phyloP scores from a whole-genome alignment of 2,113 vertebrate species.

The Tichodroma muraria region DNA sequence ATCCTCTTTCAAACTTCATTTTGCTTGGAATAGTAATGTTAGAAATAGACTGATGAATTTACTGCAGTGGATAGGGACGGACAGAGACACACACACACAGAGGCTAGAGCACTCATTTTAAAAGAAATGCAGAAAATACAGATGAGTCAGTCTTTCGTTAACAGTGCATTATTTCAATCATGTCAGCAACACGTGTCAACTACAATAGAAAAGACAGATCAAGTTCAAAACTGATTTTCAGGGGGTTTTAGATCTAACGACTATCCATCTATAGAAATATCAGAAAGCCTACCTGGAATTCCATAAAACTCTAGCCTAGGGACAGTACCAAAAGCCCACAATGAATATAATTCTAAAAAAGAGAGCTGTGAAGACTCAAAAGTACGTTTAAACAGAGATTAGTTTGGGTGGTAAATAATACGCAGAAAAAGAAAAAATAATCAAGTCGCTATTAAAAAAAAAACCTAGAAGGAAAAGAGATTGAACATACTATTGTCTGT shows the following conservation, averaged over 20 bases:
- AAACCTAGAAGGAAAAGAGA: not conserved
- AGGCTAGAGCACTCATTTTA: conserved; percentile 38
- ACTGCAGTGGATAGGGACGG: not conserved
- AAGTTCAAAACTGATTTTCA: conserved; percentile 29
- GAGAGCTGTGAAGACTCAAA: conserved; percentile 31
- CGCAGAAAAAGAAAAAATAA: not conserved
- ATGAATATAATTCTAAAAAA: conserved; percentile 28
- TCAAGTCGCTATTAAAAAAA: not conserved
- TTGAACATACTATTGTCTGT: not conserved
- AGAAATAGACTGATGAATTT: conserved; percentile 46
- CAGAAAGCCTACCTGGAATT: conserved; percentile 43
- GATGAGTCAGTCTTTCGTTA: conserved; percentile 33
- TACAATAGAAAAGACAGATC: conserved; percentile 63
- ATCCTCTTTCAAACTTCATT: conserved; percentile 47
- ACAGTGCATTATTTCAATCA: conserved; percentile 54
- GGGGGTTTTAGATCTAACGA: conserved; percentile 27
- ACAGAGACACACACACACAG: not conserved
- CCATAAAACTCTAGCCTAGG: conserved; percentile 22
- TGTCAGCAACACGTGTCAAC: conserved; percentile 35
- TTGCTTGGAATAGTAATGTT: conserved; percentile 42
- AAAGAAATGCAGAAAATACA: conserved; percentile 64
- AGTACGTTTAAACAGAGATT: conserved; percentile 21
- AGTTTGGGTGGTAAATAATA: not conserved
- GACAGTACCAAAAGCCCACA: conserved; percentile 45
- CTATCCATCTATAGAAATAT: conserved; percentile 34